Base-by-base conservation (phyloP, 64 coral and sea anemone genomes). In the Exaiptasia diaphana region DNA sequence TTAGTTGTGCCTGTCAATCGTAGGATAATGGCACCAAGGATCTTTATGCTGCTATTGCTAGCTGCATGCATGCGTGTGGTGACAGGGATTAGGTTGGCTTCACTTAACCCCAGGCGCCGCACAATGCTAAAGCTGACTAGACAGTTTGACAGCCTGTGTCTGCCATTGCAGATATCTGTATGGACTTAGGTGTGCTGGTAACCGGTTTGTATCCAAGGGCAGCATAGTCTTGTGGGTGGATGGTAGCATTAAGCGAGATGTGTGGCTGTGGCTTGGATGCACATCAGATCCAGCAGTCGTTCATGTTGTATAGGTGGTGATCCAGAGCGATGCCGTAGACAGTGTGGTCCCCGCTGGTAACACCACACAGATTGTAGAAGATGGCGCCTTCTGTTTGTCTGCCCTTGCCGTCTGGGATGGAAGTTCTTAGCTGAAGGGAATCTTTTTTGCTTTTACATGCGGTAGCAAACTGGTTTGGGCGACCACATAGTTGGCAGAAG, bases 41-140 rank as follows among this genome's bases (percentile, higher is more conserved):
- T 74, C 35, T 81, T 74, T 63, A 81, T 89, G 64, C 86, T 68
- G 40, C 49, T 64, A 24, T 81, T 81, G 77, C 64, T 89, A 21
- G 67, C 67, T 2, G 67, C 67, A 39, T 89, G 76, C 77, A 89
- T 68, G 17, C 30, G 76, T 5, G 71, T 34, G 5, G 73, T 71
- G 32, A 87, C 62, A 0, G 72, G 71, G 39, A 86, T 65, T 41
- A 86, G 40, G 25, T 82, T 30, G 4, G 22, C 28, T 29, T 68
- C 40, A 23, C 29, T 1, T 24, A 86, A 46, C 17, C 70, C 70
- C 46, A 86, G 38, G 72, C 5, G 60, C 12, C 48, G 48, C 4
- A 87, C 36, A 3, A 87, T 44, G 1, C 46, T 87, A 21, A 77
- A 55, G 34, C 85, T 18, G 26, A 61, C 85, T 15, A 87, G 58